Base-by-base conservation (phyloP, 2,113 vertebrate species). In the Jaculus jaculus region DNA sequence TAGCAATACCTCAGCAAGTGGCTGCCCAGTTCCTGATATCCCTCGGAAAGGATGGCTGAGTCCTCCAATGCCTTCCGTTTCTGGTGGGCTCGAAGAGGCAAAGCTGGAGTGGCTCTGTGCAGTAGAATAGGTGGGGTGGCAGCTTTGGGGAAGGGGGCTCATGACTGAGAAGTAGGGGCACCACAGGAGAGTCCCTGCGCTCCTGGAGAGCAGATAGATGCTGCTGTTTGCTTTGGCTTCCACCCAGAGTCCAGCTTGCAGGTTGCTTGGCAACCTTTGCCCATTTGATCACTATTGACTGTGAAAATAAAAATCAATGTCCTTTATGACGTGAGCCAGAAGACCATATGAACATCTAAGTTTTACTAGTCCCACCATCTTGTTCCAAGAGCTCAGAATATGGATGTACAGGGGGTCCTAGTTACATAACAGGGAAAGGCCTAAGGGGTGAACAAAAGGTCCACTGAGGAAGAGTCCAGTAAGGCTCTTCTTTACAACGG, bases 261-360 rank as follows among this genome's bases (percentile, higher is more conserved):
- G 54, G 96, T 92, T 96, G 94, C 94, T 91, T 73, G 80, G 95
- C 93, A 97, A 96, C 96, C 92, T 78, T 83, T 90, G 92, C 95
- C 92, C 85, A 80, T 77, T 90, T 93, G 94, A 90, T 91, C 47
- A 3, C 69, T 30, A 16, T 39, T 23, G 79, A 87, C 93, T 97
- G 90, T 82, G 96, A 88, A 93, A 83, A 78, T 95, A 79, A 94
- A 96, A 96, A 93, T 95, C 91, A 94, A 88, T 96, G 95, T 96
- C 93, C 95, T 94, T 94, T 79, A n/a, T 83, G 96, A 94, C 1
- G 5, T 61, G 84, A 94, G 89, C 47, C 65, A 47, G 79, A 75
- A 80, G 16, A 66, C 23, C 42, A 6, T 60, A 71, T 73, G 69
- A 92, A 74, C 58, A 81, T 18, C 24, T 28, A 71, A 60, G 73